phyloP scores from a whole-genome alignment of 2,797 vertebrate genomes.

The Pipistrellus pipistrellus region DNA sequence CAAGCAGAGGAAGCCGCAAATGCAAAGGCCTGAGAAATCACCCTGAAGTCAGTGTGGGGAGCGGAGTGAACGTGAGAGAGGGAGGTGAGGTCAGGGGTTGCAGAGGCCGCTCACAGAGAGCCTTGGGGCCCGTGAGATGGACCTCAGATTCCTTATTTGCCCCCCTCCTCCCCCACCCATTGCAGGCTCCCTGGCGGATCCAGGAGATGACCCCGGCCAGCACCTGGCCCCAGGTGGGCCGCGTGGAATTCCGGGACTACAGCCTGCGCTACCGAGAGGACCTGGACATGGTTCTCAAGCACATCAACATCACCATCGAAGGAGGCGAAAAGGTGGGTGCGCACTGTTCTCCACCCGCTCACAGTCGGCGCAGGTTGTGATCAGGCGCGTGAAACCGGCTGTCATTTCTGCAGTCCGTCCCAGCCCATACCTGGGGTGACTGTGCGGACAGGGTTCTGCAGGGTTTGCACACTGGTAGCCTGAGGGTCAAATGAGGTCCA shows the following conservation, averaged over 20 bases:
- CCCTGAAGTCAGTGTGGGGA: background rate
- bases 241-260: slow-evolving; percentile 92
- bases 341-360: fast-evolving
- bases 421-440: fast-evolving
- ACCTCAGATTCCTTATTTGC: background rate
- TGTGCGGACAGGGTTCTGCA: fast-evolving
- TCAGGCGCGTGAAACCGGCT: background rate
- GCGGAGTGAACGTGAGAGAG: background rate
- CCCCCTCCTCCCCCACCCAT: background rate
- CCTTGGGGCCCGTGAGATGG: fast-evolving
- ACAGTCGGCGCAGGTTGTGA: fast-evolving
- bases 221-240: slow-evolving; percentile 93
- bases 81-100: background rate
- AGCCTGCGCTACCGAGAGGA: slow-evolving; percentile 95
- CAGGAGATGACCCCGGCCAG: slow-evolving; percentile 85
- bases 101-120: fast-evolving
- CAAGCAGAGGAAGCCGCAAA: too few species aligned
- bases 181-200: slow-evolving; percentile 93
- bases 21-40: background rate
- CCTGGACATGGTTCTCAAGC: slow-evolving; percentile 93
- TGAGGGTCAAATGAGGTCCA: background rate
- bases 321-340: slow-evolving; percentile 95
- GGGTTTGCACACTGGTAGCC: background rate
- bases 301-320: slow-evolving; percentile 91
- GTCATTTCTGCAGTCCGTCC: fast-evolving